Percentiles rank a stretch among this genome's conserved stretches.
These are phyloP conservation scores for Sebastes elongatus DNA, from an alignment of 2,797 vertebrate species.

Conservation along the genomic window DNA sequence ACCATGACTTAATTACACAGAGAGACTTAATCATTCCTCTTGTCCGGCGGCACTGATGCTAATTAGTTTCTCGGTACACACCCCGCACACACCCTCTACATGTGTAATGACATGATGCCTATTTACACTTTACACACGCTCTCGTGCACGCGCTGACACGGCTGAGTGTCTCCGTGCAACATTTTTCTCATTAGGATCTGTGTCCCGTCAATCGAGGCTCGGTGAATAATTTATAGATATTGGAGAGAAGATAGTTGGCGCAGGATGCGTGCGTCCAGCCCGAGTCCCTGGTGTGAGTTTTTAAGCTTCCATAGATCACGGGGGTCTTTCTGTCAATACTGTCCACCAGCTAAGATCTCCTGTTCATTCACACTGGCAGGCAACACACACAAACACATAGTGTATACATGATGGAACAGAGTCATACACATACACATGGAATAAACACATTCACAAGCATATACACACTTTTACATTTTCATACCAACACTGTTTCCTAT, in stretches of 20 bases:
- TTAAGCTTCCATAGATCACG: constrained; percentile 51
- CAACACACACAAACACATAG: neutral
- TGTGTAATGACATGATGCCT: constrained; percentile 32
- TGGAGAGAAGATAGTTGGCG: constrained; percentile 35
- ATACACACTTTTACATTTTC: neutral
- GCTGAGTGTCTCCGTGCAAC: constrained; percentile 52
- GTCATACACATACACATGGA: neutral
- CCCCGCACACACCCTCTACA: constrained; percentile 17
- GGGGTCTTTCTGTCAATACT: constrained; percentile 57
- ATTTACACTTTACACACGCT: constrained; percentile 49
- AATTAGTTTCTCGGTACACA: constrained; percentile 55
- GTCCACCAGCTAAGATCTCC: constrained; percentile 42
- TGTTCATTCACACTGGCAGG: constrained; percentile 44
- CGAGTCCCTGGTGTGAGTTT: constrained; percentile 62
- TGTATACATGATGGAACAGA: neutral
- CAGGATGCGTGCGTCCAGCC: constrained; percentile 34
- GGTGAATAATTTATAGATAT: constrained; percentile 74
- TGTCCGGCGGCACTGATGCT: constrained; percentile 54
- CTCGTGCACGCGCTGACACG: constrained; percentile 31
- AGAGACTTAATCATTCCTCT: constrained; percentile 58
- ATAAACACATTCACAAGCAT: neutral
- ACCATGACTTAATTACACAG: constrained; percentile 53
- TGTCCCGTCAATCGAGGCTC: constrained; percentile 54
- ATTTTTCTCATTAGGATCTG: constrained; percentile 70
- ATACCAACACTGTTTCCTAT: neutral